A percentile compares a stretch with the other conserved stretches of the same genome.
Evolutionary conservation across 2,113 vertebrate genomes (phyloP).

Genomic region (Ailurus styani): DNA sequence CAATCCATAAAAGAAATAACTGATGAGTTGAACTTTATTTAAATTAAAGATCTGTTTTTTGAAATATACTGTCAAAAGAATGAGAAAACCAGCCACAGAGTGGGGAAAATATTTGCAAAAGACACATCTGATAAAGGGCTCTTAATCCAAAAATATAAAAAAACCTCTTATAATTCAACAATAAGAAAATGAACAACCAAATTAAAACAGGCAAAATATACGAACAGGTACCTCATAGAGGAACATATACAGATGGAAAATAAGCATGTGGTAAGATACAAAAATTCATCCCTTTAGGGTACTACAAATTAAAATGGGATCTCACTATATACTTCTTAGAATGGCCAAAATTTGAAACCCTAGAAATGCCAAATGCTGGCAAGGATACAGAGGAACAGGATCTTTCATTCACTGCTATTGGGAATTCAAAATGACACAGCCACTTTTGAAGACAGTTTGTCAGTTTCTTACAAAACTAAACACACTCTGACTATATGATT

Average conservation of each 20-base stretch:
- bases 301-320: neutral
- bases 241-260: neutral
- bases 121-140: neutral
- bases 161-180: neutral
- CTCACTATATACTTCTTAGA: neutral
- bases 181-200: neutral
- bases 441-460: neutral
- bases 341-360: neutral
- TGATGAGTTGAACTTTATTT: neutral
- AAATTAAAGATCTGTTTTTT: neutral
- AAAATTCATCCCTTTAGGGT: neutral
- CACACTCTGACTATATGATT: neutral
- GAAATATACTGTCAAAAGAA: neutral
- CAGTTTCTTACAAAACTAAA: neutral
- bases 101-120: neutral
- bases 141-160: neutral
- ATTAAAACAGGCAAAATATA: neutral
- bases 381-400: neutral
- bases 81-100: neutral
- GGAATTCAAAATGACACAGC: neutral
- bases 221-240: neutral
- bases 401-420: neutral
- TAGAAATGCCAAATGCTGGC: neutral
- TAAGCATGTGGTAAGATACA: neutral
- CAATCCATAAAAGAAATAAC: neutral